Conservation (phyloP, 2,888 invertebrate species). For the Calliscelio sp. region DNA sequence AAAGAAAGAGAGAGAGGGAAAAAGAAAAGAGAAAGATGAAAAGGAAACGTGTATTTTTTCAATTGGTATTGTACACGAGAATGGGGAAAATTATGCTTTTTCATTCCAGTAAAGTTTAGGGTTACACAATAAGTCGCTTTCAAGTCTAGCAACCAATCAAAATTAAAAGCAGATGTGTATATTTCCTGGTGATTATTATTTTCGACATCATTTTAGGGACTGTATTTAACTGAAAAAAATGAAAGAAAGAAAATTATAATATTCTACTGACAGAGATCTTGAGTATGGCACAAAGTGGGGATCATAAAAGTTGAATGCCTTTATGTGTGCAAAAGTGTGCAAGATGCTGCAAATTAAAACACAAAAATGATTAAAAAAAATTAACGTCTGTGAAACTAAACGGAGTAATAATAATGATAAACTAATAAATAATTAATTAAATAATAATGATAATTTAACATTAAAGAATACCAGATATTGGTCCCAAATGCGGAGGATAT, state of each 20-base stretch:
- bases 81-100: slow-evolving; percentile 73
- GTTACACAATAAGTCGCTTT: slow-evolving; percentile 39
- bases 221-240: background rate
- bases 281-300: slow-evolving; percentile 38
- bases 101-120: slow-evolving; percentile 53
- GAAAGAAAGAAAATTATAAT: too few relatives aligned
- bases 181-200: background rate
- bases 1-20: background rate
- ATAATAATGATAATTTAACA: too few relatives aligned
- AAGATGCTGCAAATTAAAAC: slow-evolving; percentile 7
- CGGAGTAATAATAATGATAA: slow-evolving; percentile 10
- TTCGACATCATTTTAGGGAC: background rate
- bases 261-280: too few relatives aligned
- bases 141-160: slow-evolving; percentile 57
- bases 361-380: slow-evolving; percentile 27
- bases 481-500: slow-evolving; percentile 48
- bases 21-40: background rate
- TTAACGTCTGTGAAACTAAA: slow-evolving; percentile 54
- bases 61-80: slow-evolving; percentile 49
- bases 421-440: slow-evolving; percentile 6
- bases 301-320: slow-evolving; percentile 37
- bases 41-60: slow-evolving; percentile 53
- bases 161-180: slow-evolving; percentile 19
- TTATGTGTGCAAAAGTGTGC: too few relatives aligned
- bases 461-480: slow-evolving; percentile 11